Base-by-base conservation (phyloP, 2,888 invertebrate genomes). In the Acanthosepion lycidas region DNA sequence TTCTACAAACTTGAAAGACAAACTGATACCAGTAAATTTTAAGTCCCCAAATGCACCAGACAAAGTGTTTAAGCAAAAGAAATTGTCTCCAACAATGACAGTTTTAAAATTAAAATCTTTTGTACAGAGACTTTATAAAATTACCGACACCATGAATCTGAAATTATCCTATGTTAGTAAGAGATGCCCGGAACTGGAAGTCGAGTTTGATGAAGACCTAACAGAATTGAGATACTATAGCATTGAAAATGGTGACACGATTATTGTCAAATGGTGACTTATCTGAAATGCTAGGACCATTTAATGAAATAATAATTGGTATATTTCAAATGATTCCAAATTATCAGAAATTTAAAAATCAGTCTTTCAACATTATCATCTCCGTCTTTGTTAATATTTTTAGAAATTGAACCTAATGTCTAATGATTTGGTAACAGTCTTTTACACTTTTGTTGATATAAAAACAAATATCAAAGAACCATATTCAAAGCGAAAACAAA, bases 191-290 rank as follows among this genome's bases (percentile, higher is more conserved):
- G 98, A 98, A 42, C 98, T 98, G 23, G 98, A 98, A 97, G 98
- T 99, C 96, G 98, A 98, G 95, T 97, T 99, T 96, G 98, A 99
- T 95, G 99, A 99, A 97, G 98, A 98, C 95, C 98, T 98, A 96
- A 98, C 99, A 97, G 98, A 98, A 96, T 97, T 99, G 92, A 98
- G 98, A 94, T 99, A 98, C 97, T 99, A 98, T 97, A 99, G 99
- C 0, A 98, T 99, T 91, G 98, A 98, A 97, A 98, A 98, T 96
- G 98, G 98, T 95, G 99, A 99, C 97, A 98, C 98, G 95, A 98
- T 99, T 96, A 97, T 98, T 95, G 98, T 98, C 20, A 98, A 98
- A 96, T 98, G 96, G 96, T 97, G 95, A 96, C 26, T 59, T 4
- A 20, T 5, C 6, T 23, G 5, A 5, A 55, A 15, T 20, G 5